Conservation (phyloP, 1,140 invertebrate species). For the Papilio aristodemus region DNA sequence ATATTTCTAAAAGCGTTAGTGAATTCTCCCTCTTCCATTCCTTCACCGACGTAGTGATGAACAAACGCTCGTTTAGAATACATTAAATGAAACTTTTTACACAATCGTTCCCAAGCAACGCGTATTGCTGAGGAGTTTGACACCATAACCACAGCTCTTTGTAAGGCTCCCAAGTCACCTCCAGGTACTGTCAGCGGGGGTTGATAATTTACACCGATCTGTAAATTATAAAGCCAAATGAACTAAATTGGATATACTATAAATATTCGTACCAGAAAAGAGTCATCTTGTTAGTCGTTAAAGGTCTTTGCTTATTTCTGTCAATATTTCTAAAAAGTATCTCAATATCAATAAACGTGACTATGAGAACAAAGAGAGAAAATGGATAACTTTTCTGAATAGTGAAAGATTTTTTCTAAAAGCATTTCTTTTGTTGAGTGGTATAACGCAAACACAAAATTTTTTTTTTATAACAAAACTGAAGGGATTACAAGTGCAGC, state of each 20-base stretch:
- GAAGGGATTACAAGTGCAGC: too few relatives aligned
- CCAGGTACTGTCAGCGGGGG: conserved; percentile 87
- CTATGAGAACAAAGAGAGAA: too few relatives aligned
- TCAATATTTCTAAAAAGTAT: too few relatives aligned
- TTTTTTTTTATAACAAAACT: too few relatives aligned
- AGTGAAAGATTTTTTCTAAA: too few relatives aligned
- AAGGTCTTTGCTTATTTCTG: too few relatives aligned
- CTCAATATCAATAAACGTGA: too few relatives aligned
- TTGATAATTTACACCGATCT: conserved; percentile 86
- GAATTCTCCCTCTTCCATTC: conserved; percentile 89
- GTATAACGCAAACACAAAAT: too few relatives aligned
- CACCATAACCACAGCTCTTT: conserved; percentile 87
- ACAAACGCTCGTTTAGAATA: conserved; percentile 88
- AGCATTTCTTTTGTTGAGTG: too few relatives aligned
- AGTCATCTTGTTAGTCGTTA: too few relatives aligned
- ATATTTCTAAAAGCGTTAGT: conserved; percentile 87
- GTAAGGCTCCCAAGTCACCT: conserved; percentile 86
- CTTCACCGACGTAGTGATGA: conserved; percentile 90
- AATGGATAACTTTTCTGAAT: too few relatives aligned
- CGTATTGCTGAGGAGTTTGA: conserved; percentile 89
- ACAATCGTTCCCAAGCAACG: conserved; percentile 85
- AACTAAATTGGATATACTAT: not conserved
- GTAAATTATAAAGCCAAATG: conserved; percentile 36
- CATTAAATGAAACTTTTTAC: conserved; percentile 87
- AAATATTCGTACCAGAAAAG: too few relatives aligned